Percentiles rank a stretch among this genome's conserved stretches.
These are phyloP conservation scores for Scolopax bukidnonensis DNA, from an alignment of 2,797 vertebrate genomes.

Conservation along the genomic window DNA sequence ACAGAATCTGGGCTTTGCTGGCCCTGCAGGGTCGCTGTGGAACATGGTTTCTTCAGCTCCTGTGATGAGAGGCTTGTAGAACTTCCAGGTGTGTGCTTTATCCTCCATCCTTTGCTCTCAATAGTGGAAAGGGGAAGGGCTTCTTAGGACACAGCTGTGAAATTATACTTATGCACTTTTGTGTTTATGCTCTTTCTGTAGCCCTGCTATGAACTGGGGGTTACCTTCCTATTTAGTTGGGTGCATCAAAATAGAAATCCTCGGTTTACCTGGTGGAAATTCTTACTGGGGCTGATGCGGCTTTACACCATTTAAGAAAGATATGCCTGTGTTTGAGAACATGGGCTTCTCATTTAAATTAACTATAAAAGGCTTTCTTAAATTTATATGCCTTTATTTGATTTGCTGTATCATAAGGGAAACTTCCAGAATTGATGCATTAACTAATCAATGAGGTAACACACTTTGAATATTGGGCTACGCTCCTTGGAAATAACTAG, in stretches of 20 bases:
- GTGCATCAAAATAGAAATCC: neutral
- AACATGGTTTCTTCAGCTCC: neutral
- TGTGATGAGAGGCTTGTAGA: no score
- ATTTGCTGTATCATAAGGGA: fast-evolving
- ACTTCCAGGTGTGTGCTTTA: neutral
- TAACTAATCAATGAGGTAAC: neutral
- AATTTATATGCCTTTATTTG: neutral
- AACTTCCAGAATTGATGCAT: neutral
- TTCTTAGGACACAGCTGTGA: neutral
- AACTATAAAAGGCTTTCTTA: neutral
- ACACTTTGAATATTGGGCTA: neutral
- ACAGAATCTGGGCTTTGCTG: neutral
- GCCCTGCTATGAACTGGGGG: neutral
- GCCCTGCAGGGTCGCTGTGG: neutral
- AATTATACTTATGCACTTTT: neutral
- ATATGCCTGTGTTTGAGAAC: neutral
- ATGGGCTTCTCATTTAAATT: neutral
- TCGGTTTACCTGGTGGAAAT: neutral
- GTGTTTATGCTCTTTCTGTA: neutral
- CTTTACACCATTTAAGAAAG: neutral
- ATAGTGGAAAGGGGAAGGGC: neutral
- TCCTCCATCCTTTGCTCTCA: neutral
- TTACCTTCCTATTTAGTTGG: neutral
- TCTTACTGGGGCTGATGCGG: neutral
- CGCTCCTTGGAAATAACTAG: neutral